Evolutionary conservation across 2,113 vertebrate genomes (phyloP).

Genomic region (Malaclemys terrapin): DNA sequence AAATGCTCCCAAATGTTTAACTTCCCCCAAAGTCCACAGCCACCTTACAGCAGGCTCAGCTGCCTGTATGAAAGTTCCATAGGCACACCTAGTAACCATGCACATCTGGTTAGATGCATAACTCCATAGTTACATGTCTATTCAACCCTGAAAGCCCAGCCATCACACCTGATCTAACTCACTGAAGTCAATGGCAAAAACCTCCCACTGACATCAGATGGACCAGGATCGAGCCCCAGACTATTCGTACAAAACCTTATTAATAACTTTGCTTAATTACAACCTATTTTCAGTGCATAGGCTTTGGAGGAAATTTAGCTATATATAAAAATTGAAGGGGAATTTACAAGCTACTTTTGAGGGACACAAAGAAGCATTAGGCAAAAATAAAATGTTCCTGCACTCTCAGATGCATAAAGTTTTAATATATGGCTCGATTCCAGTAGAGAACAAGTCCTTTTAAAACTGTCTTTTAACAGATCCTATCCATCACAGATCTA

Average conservation of each 20-base stretch:
- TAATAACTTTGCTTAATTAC: not conserved
- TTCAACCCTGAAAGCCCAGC: not conserved
- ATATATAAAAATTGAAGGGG: not conserved
- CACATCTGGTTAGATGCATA: not conserved
- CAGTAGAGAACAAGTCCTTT: not conserved
- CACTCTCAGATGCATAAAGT: not conserved
- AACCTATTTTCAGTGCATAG: not conserved
- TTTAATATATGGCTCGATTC: not conserved
- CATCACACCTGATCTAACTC: not conserved
- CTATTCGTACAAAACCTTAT: not conserved
- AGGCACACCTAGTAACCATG: not conserved
- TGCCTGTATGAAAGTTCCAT: not conserved
- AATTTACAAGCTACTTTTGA: not conserved
- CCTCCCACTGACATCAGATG: not conserved
- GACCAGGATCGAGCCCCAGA: not conserved
- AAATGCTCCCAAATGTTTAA: not conserved
- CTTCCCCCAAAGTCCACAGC: not conserved
- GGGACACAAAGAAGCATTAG: not conserved
- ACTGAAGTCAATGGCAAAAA: not conserved
- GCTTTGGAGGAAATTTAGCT: not conserved
- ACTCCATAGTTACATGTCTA: not conserved
- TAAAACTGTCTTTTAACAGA: not conserved
- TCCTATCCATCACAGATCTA: not conserved
- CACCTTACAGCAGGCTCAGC: not conserved
- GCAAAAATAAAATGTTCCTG: not conserved